phyloP scores from a whole-genome alignment of 2,888 invertebrate species.

The Saturnia pavonia region DNA sequence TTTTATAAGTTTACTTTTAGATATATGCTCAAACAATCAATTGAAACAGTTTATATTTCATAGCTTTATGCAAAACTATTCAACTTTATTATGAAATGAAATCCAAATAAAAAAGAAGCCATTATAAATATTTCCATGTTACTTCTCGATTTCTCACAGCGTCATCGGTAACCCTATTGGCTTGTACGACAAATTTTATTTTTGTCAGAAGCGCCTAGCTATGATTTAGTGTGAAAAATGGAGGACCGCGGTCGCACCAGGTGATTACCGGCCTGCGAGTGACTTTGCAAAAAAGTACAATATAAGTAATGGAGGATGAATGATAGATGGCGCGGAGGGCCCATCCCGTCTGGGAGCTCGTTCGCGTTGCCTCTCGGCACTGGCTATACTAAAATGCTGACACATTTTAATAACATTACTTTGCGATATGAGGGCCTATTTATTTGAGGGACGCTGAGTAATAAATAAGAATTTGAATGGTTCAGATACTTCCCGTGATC shows the following conservation, averaged over 20 bases:
- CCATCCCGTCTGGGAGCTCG: conserved; percentile 42
- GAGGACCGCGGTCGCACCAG: conserved; percentile 76
- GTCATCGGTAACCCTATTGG: conserved; percentile 76
- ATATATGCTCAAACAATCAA: too few relatives aligned
- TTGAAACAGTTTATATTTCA: too few relatives aligned
- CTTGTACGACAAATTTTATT: conserved; percentile 80
- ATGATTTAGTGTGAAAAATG: conserved; percentile 81
- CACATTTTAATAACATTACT: conserved; percentile 82
- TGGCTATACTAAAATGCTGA: conserved; percentile 73
- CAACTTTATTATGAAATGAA: not conserved
- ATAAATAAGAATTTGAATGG: conserved; percentile 77
- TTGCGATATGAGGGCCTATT: conserved; percentile 76
- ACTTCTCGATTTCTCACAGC: conserved; percentile 68
- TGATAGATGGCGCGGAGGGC: conserved; percentile 75
- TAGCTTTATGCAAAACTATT: not conserved
- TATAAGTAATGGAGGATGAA: conserved; percentile 82
- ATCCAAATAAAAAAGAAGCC: not conserved
- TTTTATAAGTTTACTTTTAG: not conserved
- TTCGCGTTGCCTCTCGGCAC: conserved; percentile 41
- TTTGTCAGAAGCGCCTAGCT: conserved; percentile 78
- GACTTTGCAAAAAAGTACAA: conserved; percentile 82
- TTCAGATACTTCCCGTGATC: conserved; percentile 68
- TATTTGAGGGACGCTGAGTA: conserved; percentile 72
- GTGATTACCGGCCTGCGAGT: conserved; percentile 81
- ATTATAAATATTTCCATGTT: conserved; percentile 31